These are phyloP conservation scores for Acipenser oxyrinchus DNA, from an alignment of 2,797 vertebrate genomes.

Conservation along the genomic window DNA sequence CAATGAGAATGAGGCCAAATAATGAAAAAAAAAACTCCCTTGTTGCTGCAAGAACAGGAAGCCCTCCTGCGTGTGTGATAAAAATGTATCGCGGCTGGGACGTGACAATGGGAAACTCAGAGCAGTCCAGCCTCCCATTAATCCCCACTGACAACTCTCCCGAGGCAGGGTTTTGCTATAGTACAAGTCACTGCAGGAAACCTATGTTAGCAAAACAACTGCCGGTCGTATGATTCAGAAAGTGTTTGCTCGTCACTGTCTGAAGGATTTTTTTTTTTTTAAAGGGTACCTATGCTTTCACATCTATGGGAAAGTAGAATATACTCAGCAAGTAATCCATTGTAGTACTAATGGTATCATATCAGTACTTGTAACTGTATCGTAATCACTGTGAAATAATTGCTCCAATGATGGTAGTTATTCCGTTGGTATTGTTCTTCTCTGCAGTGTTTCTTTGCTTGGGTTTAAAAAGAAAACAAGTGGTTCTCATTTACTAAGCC, in stretches of 20 bases:
- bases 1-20: slow-evolving; percentile 53
- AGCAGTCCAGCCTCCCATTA: slow-evolving; percentile 54
- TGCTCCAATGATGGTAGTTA: too few species aligned
- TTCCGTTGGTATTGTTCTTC: too few species aligned
- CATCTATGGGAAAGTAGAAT: too few species aligned
- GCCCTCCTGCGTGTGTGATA: slow-evolving; percentile 28
- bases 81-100: slow-evolving; percentile 50
- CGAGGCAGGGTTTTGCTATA: slow-evolving; percentile 53
- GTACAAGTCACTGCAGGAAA: slow-evolving; percentile 58
- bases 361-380: too few species aligned
- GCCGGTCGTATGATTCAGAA: slow-evolving; percentile 49
- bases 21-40: slow-evolving; percentile 31
- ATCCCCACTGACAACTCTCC: slow-evolving; percentile 66
- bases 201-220: slow-evolving; percentile 58
- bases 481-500: too few species aligned
- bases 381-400: too few species aligned
- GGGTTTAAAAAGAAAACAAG: too few species aligned
- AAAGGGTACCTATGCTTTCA: slow-evolving; percentile 36
- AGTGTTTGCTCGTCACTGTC: slow-evolving; percentile 40
- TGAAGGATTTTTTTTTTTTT: slow-evolving; percentile 45
- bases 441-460: too few species aligned
- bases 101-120: slow-evolving; percentile 65
- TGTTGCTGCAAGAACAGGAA: slow-evolving; percentile 17
- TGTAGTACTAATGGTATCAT: too few species aligned
- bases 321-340: too few species aligned